Evolutionary conservation across 2,888 invertebrate genomes (phyloP).

Genomic region (Noctua fimbriata): DNA sequence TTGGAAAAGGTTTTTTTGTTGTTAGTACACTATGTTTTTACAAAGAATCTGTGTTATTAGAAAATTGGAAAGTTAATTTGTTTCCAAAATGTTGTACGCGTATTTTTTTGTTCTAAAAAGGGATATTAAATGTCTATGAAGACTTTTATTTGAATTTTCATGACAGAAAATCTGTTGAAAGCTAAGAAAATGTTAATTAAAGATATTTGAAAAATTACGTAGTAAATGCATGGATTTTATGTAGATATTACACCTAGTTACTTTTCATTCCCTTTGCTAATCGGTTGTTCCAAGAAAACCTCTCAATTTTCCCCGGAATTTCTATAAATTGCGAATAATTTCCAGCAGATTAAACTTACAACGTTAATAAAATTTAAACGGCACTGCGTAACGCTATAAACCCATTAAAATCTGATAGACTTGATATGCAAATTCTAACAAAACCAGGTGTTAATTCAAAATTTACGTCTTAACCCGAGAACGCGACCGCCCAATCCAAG

Average conservation of each 20-base stretch:
- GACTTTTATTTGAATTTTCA: slow-evolving; percentile 18
- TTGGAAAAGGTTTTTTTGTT: slow-evolving; percentile 51
- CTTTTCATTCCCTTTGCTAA: neutral
- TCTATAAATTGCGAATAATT: slow-evolving; percentile 20
- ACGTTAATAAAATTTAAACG: slow-evolving; percentile 48
- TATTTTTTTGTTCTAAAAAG: neutral
- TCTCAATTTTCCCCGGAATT: neutral
- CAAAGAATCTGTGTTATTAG: slow-evolving; percentile 30
- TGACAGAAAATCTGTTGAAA: neutral
- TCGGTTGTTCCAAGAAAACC: neutral
- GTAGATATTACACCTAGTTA: neutral
- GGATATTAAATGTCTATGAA: neutral
- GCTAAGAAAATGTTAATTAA: neutral
- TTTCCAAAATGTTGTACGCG: neutral
- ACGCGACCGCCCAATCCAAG: slow-evolving; percentile 74
- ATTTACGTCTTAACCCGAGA: slow-evolving; percentile 68
- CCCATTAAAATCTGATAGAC: slow-evolving; percentile 57
- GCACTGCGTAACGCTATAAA: slow-evolving; percentile 45
- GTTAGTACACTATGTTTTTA: slow-evolving; percentile 34
- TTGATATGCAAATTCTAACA: slow-evolving; percentile 63
- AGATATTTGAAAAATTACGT: neutral
- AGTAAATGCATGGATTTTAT: neutral
- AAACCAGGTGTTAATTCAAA: slow-evolving; percentile 65
- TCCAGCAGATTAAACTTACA: slow-evolving; percentile 31
- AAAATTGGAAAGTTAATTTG: slow-evolving; percentile 44